Percentiles rank a stretch among this genome's conserved stretches.
Conservation (phyloP, 2,113 vertebrate genomes). For the Rallus limicola region DNA sequence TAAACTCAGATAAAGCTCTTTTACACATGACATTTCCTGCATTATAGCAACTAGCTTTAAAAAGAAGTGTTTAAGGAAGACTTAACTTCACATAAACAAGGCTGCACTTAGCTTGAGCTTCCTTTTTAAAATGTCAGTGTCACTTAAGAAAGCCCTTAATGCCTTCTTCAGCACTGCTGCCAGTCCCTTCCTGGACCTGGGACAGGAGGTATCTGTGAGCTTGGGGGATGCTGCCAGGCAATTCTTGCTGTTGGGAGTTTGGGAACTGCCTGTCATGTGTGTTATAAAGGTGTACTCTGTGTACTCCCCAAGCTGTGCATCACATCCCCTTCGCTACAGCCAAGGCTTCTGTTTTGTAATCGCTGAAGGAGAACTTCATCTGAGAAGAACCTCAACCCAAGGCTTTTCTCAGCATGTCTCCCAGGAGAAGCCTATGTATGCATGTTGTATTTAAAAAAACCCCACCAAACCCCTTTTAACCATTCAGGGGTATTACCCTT, state of each 20-base stretch:
- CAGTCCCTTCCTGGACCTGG: background rate
- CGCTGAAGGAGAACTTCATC: background rate
- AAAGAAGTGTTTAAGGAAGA: background rate
- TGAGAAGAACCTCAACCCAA: background rate
- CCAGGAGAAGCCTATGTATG: background rate
- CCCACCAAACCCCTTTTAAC: background rate
- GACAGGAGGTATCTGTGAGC: accelerated
- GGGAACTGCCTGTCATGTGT: background rate
- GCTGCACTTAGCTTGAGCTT: background rate
- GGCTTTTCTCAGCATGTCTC: background rate
- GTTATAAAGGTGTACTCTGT: background rate
- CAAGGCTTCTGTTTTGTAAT: background rate
- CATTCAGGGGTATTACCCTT: background rate
- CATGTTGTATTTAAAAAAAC: background rate
- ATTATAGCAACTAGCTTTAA: background rate
- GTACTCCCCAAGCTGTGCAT: background rate
- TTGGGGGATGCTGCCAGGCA: background rate
- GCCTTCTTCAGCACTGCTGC: background rate
- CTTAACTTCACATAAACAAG: background rate
- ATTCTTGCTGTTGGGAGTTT: background rate
- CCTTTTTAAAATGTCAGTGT: background rate
- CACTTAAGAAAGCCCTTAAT: background rate
- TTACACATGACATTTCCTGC: conserved; percentile 8
- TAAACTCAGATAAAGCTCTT: conserved; percentile 13
- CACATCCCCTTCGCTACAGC: background rate